phyloP scores from a whole-genome alignment of 2,888 invertebrate species.

The Theretra japonica region DNA sequence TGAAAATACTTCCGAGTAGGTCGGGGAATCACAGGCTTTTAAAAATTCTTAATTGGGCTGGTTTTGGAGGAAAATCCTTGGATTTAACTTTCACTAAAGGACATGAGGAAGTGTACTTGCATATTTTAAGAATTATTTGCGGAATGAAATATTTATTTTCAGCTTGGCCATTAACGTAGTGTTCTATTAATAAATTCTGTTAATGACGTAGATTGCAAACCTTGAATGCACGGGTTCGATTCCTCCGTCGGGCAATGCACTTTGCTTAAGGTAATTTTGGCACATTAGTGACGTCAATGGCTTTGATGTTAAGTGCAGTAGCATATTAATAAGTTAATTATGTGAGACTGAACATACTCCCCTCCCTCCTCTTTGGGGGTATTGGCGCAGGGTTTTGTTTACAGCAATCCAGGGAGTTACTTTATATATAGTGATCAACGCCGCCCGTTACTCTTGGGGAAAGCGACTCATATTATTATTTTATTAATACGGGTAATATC shows the following conservation, averaged over 20 bases:
- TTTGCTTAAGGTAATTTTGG: neutral
- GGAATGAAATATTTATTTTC: neutral
- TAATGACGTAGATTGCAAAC: neutral
- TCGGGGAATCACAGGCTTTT: slow-evolving; percentile 6
- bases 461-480: too few relatives aligned
- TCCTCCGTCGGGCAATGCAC: neutral
- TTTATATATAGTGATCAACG: too few relatives aligned
- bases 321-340: neutral
- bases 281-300: neutral
- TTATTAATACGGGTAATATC: too few relatives aligned
- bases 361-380: too few relatives aligned
- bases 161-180: neutral
- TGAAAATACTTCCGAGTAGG: slow-evolving; percentile 15
- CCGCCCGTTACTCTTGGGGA: too few relatives aligned
- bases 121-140: too few relatives aligned
- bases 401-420: too few relatives aligned
- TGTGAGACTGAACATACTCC: too few relatives aligned
- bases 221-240: neutral
- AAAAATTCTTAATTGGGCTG: neutral
- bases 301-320: neutral
- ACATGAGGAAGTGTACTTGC: neutral
- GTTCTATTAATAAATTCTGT: neutral
- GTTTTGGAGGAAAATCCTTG: slow-evolving; percentile 11
- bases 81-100: slow-evolving; percentile 1
- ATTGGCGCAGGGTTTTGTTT: too few relatives aligned